Conservation (phyloP, 1,140 invertebrate species). For the Amyelois transitella region DNA sequence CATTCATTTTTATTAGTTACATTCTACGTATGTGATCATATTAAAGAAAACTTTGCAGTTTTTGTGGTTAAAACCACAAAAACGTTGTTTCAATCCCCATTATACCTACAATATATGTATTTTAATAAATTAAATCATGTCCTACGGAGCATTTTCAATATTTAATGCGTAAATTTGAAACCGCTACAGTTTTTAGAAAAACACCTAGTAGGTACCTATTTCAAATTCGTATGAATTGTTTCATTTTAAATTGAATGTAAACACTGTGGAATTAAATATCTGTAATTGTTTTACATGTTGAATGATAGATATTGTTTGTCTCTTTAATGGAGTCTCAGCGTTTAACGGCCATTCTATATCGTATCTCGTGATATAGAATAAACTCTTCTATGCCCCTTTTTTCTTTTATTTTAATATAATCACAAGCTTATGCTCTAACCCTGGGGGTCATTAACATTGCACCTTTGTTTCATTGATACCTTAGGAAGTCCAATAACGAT, state of each 20-base stretch:
- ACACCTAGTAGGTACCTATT: constrained; percentile 47
- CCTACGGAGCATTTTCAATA: constrained; percentile 21
- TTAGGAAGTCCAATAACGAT: constrained; percentile 25
- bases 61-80: constrained; percentile 9
- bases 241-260: constrained; percentile 28
- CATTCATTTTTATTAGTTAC: constrained; percentile 46
- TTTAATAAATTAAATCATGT: constrained; percentile 16
- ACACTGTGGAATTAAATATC: constrained; percentile 50
- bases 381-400: constrained; percentile 27
- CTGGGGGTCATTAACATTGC: constrained; percentile 50
- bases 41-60: constrained; percentile 40
- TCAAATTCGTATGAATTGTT: constrained; percentile 43
- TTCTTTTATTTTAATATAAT: constrained; percentile 57
- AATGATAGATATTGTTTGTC: too few relatives aligned
- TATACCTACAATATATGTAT: constrained; percentile 6
- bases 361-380: constrained; percentile 27
- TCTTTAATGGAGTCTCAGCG: constrained; percentile 42
- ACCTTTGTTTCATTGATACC: constrained; percentile 42
- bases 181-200: constrained; percentile 54
- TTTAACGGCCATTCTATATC: constrained; percentile 37
- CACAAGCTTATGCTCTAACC: constrained; percentile 66
- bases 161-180: constrained; percentile 19
- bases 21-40: constrained; percentile 59
- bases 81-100: constrained; percentile 12
- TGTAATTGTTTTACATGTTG: constrained; percentile 19